Evolutionary conservation across 2,797 vertebrate species (phyloP), one percentile per base, ranked within the genome.

Genomic region (Thalassophryne amazonica): DNA sequence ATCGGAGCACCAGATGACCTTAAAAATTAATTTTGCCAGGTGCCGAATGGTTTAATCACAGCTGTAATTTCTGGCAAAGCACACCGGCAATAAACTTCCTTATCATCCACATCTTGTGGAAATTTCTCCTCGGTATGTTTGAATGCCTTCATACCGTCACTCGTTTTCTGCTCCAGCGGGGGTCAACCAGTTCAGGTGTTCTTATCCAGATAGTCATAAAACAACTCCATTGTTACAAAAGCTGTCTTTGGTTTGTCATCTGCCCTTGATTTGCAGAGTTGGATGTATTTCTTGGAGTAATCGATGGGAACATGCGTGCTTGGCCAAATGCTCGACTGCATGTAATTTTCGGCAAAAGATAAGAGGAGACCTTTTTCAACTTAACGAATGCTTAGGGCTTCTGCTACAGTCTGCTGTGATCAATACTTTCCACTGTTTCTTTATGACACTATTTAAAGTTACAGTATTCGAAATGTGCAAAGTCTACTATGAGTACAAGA

Each of bases 141-240:
- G 30, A 46, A 51, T 43, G 49, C 35, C 30, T 18, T 42, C 4
- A 16, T 40, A 21, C 48, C 54, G 37, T 60, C 39, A 37, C 31
- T 21, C 36, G 45, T 25, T 25, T 37, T 41, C 32, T 1, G 21
- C 59, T 80, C 46, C 53, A 24, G 60, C 70, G 25, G 76, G n/a
- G 80, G 85, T 84, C 85, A 82, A 50, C 21, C 55, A n/a, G 85
- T 85, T 77, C 83, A 85, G 83, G 79, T 82, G 77, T 73, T 73
- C 69, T 53, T 65, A 60, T 80, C 83, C 81, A 87, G 78, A 86
- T 83, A 62, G 80, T 81, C 69, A 76, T 72, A 80, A 83, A 80
- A 60, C 41, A 28, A 40, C 54, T 59, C 56, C 63, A 50, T 71
- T 73, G 75, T 72, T 76, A 81, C 81, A 83, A 75, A 59, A 73